phyloP scores from a whole-genome alignment of 35 echinoderm and acorn worm genomes.

The Chiridota heheva region DNA sequence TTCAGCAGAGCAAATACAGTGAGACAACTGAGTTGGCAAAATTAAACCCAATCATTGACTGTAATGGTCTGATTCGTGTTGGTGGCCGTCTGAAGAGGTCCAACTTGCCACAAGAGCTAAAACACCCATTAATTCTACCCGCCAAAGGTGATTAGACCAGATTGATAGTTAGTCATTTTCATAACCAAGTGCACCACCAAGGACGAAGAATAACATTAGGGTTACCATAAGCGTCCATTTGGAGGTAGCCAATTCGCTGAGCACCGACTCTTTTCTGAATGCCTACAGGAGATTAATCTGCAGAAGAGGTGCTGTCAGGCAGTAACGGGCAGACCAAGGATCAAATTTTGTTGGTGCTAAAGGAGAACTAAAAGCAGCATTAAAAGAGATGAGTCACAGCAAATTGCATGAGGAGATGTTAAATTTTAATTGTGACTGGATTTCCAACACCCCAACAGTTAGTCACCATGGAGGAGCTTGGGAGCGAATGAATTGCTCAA shows the following conservation, averaged over 20 bases:
- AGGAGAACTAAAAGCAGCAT: conserved; percentile 36
- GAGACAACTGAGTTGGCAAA: conserved; percentile 7
- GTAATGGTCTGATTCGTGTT: conserved; percentile 19
- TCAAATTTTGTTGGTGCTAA: conserved; percentile 61
- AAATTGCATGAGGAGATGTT: conserved; percentile 1
- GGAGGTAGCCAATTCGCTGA: conserved; percentile 23
- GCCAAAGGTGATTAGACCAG: background rate
- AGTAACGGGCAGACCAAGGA: conserved; percentile 60
- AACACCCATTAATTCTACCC: conserved; percentile 11
- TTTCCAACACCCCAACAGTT: conserved; percentile 25
- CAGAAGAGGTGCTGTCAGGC: conserved; percentile 59
- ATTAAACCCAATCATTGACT: conserved; percentile 26
- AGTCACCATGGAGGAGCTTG: conserved; percentile 36
- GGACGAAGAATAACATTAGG: background rate
- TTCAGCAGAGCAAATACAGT: conserved; percentile 22
- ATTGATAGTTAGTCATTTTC: background rate
- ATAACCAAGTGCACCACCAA: background rate
- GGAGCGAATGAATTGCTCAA: background rate
- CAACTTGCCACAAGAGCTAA: background rate
- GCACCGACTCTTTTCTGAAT: conserved; percentile 45
- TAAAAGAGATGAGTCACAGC: conserved; percentile 38
- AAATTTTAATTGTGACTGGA: conserved; percentile 5
- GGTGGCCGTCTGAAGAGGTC: conserved; percentile 27
- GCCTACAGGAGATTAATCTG: conserved; percentile 52
- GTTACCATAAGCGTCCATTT: conserved; percentile 18